Evolutionary conservation across 2,113 vertebrate species (phyloP).

Genomic region (Plestiodon gilberti): DNA sequence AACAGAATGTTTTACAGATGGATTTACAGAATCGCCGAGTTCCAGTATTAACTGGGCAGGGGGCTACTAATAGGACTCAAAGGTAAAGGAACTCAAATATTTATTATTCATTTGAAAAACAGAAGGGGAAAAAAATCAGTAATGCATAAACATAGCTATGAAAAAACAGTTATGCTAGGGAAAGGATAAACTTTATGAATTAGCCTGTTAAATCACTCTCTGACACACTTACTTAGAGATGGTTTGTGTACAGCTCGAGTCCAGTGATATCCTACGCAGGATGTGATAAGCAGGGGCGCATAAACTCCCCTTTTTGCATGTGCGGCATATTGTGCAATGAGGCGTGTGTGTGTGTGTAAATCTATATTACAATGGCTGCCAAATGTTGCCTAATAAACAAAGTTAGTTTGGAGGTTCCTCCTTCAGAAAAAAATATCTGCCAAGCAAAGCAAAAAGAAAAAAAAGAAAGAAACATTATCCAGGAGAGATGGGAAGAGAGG

Average conservation of each 20-base stretch:
- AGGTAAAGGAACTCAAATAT: constrained; percentile 11
- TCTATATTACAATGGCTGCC: too few species aligned
- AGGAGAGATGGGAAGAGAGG: too few species aligned
- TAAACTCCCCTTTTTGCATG: too few species aligned
- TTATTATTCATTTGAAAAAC: constrained; percentile 31
- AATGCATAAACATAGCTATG: constrained; percentile 31
- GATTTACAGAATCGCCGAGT: neutral
- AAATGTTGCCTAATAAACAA: too few species aligned
- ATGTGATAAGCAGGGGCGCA: neutral
- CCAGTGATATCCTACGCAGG: neutral
- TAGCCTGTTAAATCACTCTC: neutral
- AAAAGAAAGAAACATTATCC: too few species aligned
- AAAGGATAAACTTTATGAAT: constrained; percentile 2
- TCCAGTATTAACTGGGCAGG: neutral
- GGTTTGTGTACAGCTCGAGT: neutral
- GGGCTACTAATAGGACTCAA: constrained; percentile 12
- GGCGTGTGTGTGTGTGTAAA: too few species aligned
- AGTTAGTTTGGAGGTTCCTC: too few species aligned
- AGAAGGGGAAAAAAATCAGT: neutral
- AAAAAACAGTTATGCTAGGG: neutral
- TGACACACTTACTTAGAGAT: neutral
- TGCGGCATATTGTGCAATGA: neutral
- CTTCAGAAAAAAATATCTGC: too few species aligned
- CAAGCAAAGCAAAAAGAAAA: too few species aligned
- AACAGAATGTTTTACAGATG: constrained; percentile 21